Evolutionary conservation across 2,888 invertebrate species (phyloP).

Genomic region (Sericinus montela): DNA sequence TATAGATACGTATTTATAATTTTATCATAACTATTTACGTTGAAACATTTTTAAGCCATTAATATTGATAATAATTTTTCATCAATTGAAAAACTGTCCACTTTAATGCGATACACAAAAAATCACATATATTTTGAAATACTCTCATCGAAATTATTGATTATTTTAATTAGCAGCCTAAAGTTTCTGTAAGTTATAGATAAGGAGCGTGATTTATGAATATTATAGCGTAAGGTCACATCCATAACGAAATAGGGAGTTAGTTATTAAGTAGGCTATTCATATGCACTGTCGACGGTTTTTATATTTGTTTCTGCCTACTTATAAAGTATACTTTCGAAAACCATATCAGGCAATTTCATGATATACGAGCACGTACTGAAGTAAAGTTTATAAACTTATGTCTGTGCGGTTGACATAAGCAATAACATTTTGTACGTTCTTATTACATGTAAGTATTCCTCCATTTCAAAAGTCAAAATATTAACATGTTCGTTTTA

Average conservation of each 20-base stretch:
- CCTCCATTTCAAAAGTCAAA: too few relatives aligned
- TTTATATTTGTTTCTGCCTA: constrained; percentile 26
- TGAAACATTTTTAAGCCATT: too few relatives aligned
- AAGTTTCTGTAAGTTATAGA: constrained; percentile 15
- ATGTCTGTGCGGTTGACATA: too few relatives aligned
- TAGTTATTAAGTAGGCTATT: constrained; percentile 40
- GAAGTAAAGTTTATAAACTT: neutral
- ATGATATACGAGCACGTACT: constrained; percentile 1
- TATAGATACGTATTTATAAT: too few relatives aligned
- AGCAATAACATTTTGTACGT: too few relatives aligned
- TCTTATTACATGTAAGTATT: too few relatives aligned
- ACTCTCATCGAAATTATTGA: constrained; percentile 7
- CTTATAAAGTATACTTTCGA: constrained; percentile 9
- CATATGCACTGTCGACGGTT: constrained; percentile 42
- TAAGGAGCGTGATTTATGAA: constrained; percentile 27
- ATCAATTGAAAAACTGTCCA: too few relatives aligned
- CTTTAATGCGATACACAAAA: neutral
- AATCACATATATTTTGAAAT: constrained; percentile 3
- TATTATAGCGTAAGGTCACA: constrained; percentile 37
- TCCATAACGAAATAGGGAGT: constrained; percentile 24
- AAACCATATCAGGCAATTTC: constrained; percentile 11
- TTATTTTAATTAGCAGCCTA: constrained; percentile 15
- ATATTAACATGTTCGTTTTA: neutral
- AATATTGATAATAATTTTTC: too few relatives aligned
- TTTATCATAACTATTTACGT: too few relatives aligned